A percentile compares a stretch with the other conserved stretches of the same genome.
Evolutionary conservation across 2,888 invertebrate species (phyloP).

Genomic region (Sminthurinus aureus): DNA sequence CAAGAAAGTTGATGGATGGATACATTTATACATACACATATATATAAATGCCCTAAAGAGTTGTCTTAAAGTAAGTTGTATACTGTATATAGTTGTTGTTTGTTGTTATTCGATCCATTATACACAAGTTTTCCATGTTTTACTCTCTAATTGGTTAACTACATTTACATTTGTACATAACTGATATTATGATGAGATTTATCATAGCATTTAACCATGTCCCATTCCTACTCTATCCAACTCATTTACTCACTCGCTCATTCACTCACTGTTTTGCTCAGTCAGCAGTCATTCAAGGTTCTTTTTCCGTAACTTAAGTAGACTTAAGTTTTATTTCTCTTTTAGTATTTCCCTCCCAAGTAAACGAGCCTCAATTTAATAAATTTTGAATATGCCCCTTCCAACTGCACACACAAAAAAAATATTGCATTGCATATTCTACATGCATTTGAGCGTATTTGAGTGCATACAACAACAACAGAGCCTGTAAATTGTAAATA

Average conservation of each 20-base stretch:
- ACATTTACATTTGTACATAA: not conserved
- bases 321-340: constrained; percentile 26
- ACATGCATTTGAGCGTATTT: too few relatives aligned
- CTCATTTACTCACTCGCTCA: constrained; percentile 15
- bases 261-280: not conserved
- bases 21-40: too few relatives aligned
- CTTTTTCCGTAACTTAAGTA: constrained; percentile 13
- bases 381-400: constrained; percentile 27
- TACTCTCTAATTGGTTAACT: too few relatives aligned
- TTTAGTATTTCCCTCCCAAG: constrained; percentile 36
- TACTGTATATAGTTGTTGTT: not conserved
- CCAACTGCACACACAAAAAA: not conserved
- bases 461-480: not conserved
- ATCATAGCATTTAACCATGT: constrained; percentile 26
- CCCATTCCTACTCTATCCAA: constrained; percentile 19
- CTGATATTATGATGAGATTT: not conserved
- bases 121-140: too few relatives aligned
- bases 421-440: not conserved
- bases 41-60: too few relatives aligned
- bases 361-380: constrained; percentile 37
- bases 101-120: too few relatives aligned
- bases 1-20: not conserved
- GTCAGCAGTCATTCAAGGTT: constrained; percentile 23
- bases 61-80: not conserved
- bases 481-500: not conserved